Base-by-base conservation (phyloP, 2,888 invertebrate genomes). In the Euplexia lucipara region DNA sequence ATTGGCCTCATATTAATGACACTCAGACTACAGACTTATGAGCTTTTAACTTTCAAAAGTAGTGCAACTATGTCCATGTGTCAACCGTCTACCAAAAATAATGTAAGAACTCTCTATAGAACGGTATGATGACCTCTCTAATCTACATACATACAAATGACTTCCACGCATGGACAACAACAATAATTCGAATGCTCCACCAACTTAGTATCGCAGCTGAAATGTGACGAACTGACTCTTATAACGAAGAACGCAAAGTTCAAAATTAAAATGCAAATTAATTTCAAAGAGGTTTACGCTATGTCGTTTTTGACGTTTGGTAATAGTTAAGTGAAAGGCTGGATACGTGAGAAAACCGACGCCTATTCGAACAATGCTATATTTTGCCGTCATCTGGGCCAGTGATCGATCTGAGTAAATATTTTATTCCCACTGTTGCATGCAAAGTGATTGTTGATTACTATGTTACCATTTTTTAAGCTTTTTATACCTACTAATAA, bases 311-410 rank as follows among this genome's bases (percentile, higher is more conserved):
- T 81, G 83, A 83, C 86, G 90, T 93, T 92, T 91, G 91, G 92
- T 92, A 92, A 92, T 93, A 91, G 91, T 88, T 90, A 90, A 94
- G 94, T 94, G 94, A 94, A 94, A 94, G 94, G 94, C 89, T 85
- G 86, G 82, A 87, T 90, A 92, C 92, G 94, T 94, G 94, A 94
- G 94, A 94, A 94, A 93, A 91, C 90, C 89, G 89, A 91, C 92
- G 92, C 92, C 90, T 91, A 88, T 89, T 91, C 82, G 90, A 91
- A 95, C 94, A 95, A 95, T 94, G 90, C 92, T 87, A 92, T 91
- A 93, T 92, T 93, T 92, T 90, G 91, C 90, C 89, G 91, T 92
- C 93, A 89, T 89, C 91, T 90, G 86, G 87, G 85, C 88, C 83
- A 85, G 87, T 94, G 94, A 94, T 94, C 92, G 94, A 95, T 94